Base-by-base conservation (phyloP, 2,797 vertebrate species). In the Chaetophractus vellerosus region DNA sequence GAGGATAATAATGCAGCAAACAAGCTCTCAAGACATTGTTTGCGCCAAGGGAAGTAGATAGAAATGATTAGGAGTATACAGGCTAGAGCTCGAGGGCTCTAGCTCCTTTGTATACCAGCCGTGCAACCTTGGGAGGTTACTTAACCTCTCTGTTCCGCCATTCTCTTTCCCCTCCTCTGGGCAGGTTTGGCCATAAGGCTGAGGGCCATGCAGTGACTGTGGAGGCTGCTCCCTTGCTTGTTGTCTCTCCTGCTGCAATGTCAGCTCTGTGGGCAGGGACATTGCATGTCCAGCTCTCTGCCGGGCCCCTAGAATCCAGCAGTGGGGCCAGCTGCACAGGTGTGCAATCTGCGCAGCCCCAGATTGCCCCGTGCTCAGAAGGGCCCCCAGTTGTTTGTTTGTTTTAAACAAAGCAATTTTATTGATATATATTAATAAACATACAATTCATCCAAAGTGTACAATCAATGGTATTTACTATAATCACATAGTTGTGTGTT, bases 221-320 rank as follows among this genome's bases (percentile, higher is more conserved):
- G 24, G 23, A 69, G 9, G 19, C 31, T 74, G 38, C 23, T 31
- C 14, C 9, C 24, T 24, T 10, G 2, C 23, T 66, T 74, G 28
- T 2, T 38, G 16, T 23, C 0, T 2, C 21, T 6, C 10, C n/a
- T 50, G 4, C 2, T 2, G 6, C n/a, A 33, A 15, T 2, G 21
- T 8, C 9, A 55, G 45, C 52, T 66, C 48, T 2, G 41, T 36
- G 41, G 45, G 48, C 15, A 11, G 15, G 41, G 8, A 14, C 36
- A 5, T 0, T 2, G n/a, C 12, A 24, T 26, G 26, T 19, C 12
- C 18, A 12, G 14, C 11, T 68, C 38, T 2, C 23, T 68, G 50
- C 72, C 48, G 81, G 31, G n/a, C 50, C 55, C n/a, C 55, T 5
- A 63, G 26, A 28, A 12, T 28, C 28, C 10, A 11, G 61, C 28